Conservation (phyloP, 2,797 vertebrate genomes). For the Astyanax mexicanus region DNA sequence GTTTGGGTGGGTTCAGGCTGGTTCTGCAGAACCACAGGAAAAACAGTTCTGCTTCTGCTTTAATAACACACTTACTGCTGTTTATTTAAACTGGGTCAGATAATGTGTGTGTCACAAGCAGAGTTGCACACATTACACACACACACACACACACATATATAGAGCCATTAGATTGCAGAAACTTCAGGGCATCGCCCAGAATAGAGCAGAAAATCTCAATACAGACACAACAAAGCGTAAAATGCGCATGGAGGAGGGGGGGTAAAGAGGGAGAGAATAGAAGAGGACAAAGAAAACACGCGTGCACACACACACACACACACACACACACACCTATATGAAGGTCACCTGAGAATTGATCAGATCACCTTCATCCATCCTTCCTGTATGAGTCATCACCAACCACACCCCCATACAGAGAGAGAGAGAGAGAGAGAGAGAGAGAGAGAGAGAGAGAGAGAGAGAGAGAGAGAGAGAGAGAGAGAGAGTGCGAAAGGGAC, state of each 20-base stretch:
- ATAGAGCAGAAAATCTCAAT: neutral
- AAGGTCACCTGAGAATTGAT: neutral
- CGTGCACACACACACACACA: neutral
- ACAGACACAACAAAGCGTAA: neutral
- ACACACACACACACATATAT: too few relatives aligned
- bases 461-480: neutral
- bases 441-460: neutral
- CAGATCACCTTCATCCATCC: constrained; percentile 8
- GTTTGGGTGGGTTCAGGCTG: too few relatives aligned
- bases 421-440: neutral
- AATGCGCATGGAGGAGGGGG: too few relatives aligned
- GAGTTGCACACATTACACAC: too few relatives aligned
- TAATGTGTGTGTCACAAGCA: neutral
- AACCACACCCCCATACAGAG: constrained; percentile 28
- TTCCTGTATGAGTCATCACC: constrained; percentile 43
- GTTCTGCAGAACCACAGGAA: too few relatives aligned
- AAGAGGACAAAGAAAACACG: neutral
- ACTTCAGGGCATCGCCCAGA: too few relatives aligned
- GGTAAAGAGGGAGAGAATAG: too few relatives aligned
- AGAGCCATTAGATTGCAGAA: too few relatives aligned
- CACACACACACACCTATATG: neutral
- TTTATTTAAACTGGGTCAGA: neutral
- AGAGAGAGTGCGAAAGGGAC: neutral
- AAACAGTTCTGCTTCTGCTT: neutral
- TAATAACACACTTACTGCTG: neutral